Base-by-base conservation (phyloP, 1,140 invertebrate species). In the Pachyrhynchus sulphureomaculatus region DNA sequence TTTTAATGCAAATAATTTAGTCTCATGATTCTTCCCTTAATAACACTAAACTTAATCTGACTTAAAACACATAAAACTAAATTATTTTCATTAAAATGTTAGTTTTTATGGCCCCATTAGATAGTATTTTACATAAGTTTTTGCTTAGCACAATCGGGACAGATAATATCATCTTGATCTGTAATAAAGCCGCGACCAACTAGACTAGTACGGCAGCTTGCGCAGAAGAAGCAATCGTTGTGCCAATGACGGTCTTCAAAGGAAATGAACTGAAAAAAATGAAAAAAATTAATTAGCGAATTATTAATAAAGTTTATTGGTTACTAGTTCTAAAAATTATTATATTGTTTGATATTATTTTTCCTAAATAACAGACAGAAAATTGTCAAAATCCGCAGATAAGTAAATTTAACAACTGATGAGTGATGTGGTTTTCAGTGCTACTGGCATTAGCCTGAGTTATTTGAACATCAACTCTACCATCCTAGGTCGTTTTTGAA, bases 161-260 rank as follows among this genome's bases (percentile, higher is more conserved):
- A 99, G 71, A 99, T 89, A 76, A 99, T 98, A 77, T 99, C 95
- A 60, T 90, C 89, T 4, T 84, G 92, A 76, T 99, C 96, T 71
- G 96, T 98, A 79, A 99, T 98, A 83, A 99, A 99, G 61, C 97
- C 98, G 74, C 94, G 92, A 59, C 96, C 96, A 18, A 99, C 96
- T 69, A 99, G 84, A 37, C 93, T 95, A 41, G 89, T 88, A 74
- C 93, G 90, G 84, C 98, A 99, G 66, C 88, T 88, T 70, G 93
- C 92, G 81, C 97, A 99, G 76, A 94, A 91, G 84, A 99, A 99
- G 82, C 98, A 99, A 78, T 98, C 95, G 79, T 98, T 98, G 82
- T 99, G 97, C 98, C 98, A 99, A 80, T 99, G 96, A 64, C 96
- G 89, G 80, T 68, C 63, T 45, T 68, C 66, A 59, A 68, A 68